phyloP scores from a whole-genome alignment of 2,888 invertebrate genomes.

The Aporophyla nigra region DNA sequence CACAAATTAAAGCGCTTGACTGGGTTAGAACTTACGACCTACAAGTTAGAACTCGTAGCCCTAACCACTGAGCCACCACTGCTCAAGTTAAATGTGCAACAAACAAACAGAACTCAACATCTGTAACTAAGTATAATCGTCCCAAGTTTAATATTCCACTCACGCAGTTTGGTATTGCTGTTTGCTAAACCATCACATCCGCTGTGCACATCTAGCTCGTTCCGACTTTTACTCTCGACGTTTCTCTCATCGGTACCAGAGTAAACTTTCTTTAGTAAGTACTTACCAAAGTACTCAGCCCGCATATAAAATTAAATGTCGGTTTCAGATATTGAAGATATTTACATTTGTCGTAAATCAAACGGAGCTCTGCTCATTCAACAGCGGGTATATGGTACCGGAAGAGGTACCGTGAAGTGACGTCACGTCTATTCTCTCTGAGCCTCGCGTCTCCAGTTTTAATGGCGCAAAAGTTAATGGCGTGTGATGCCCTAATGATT shows the following conservation, averaged over 20 bases:
- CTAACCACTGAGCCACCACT: too few relatives aligned
- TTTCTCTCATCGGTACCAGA: not conserved
- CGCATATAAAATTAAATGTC: constrained; percentile 15
- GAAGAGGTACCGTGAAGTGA: constrained; percentile 28
- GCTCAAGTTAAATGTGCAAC: not conserved
- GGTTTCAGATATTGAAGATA: constrained; percentile 2
- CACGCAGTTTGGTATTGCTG: constrained; percentile 30
- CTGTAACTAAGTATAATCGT: not conserved
- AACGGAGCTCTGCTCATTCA: constrained; percentile 10
- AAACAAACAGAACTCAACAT: not conserved
- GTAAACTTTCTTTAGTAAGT: constrained; percentile 18
- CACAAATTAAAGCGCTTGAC: too few relatives aligned
- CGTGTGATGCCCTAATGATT: constrained; percentile 55
- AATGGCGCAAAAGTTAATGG: constrained; percentile 51
- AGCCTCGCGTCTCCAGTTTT: constrained; percentile 31
- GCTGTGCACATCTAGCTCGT: constrained; percentile 34
- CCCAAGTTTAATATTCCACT: constrained; percentile 10
- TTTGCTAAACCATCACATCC: constrained; percentile 38
- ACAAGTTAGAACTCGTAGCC: too few relatives aligned
- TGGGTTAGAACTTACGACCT: too few relatives aligned
- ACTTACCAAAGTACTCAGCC: not conserved
- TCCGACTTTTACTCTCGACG: constrained; percentile 29
- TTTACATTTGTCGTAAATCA: constrained; percentile 24
- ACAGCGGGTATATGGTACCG: constrained; percentile 4
- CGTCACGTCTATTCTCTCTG: constrained; percentile 36